A percentile compares a stretch with the other conserved stretches of the same genome.
Conservation (phyloP, 1,140 invertebrate genomes). For the Cepaea nemoralis region DNA sequence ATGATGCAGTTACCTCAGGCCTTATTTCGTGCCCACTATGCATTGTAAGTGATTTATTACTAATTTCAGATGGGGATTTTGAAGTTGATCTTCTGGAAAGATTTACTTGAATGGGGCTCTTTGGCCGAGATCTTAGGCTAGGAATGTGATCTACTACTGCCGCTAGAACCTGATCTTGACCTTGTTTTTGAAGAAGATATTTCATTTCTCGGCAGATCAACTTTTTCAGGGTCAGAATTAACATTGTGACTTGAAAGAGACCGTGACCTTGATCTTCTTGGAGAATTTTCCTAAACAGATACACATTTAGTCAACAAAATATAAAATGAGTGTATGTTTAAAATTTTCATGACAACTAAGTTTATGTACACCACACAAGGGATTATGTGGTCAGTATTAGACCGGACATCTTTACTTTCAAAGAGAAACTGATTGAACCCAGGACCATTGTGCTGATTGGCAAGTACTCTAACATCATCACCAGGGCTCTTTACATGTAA, state of each 20-base stretch:
- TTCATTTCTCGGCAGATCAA: not conserved
- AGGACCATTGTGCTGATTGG: too few relatives aligned
- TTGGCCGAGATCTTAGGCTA: not conserved
- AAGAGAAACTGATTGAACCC: too few relatives aligned
- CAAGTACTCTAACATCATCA: too few relatives aligned
- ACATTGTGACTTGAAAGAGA: not conserved
- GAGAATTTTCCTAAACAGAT: not conserved
- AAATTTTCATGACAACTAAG: too few relatives aligned
- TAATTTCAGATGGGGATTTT: not conserved
- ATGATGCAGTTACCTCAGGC: not conserved
- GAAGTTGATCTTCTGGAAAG: not conserved
- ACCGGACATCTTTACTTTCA: too few relatives aligned
- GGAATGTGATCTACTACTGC: not conserved
- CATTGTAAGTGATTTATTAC: not conserved
- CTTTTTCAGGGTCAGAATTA: not conserved
- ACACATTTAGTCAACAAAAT: not conserved
- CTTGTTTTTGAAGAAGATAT: not conserved
- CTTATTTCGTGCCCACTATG: not conserved
- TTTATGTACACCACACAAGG: too few relatives aligned
- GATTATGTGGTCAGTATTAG: too few relatives aligned
- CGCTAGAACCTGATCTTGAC: not conserved
- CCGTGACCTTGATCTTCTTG: not conserved
- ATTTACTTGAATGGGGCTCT: not conserved
- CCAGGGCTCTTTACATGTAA: too few relatives aligned
- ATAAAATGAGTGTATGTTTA: too few relatives aligned